Conservation (phyloP, 2,113 vertebrate genomes). For the Ahaetulla prasina region DNA sequence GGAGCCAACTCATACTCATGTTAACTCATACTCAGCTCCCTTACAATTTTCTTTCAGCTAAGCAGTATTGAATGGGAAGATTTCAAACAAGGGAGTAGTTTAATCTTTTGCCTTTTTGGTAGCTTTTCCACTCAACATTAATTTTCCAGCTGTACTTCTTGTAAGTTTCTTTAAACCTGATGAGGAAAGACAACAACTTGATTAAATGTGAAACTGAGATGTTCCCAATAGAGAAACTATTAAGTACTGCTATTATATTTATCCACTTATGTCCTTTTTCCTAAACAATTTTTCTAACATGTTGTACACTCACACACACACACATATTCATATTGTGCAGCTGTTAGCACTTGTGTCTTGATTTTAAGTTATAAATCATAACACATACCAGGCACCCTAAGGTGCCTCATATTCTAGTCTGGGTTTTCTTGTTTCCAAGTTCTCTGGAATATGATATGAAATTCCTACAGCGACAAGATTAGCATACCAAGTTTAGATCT, state of each 20-base stretch:
- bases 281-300: background rate
- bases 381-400: background rate
- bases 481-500: background rate
- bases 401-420: background rate
- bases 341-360: background rate
- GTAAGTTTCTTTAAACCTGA: background rate
- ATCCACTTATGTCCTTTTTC: background rate
- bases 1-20: background rate
- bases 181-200: background rate
- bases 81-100: background rate
- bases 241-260: background rate
- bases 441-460: background rate
- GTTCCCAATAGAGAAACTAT: background rate
- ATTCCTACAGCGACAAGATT: background rate
- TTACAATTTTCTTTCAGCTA: background rate
- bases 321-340: background rate
- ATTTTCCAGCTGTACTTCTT: background rate
- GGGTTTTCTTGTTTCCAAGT: background rate
- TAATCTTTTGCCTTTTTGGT: background rate
- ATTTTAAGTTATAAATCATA: background rate
- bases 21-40: background rate
- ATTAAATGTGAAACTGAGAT: background rate
- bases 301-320: background rate
- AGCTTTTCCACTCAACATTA: background rate
- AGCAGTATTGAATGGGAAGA: background rate